These are phyloP conservation scores for Halcyon senegalensis DNA, from an alignment of 2,113 vertebrate genomes.

Conservation along the genomic window DNA sequence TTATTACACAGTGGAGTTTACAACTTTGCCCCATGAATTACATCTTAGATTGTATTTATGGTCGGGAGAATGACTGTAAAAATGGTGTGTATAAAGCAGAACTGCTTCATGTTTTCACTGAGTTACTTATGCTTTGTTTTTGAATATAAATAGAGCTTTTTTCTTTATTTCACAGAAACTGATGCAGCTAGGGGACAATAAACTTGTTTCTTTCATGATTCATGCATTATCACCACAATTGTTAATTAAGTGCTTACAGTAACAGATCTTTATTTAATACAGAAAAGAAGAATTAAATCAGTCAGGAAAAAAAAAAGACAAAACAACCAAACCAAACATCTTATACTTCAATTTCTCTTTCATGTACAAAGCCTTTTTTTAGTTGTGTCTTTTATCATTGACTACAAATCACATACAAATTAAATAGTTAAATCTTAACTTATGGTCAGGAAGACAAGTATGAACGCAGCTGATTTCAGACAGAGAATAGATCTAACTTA, in stretches of 20 bases:
- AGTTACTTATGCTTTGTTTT: background rate
- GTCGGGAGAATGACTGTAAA: background rate
- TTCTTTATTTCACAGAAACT: background rate
- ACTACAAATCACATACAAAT: background rate
- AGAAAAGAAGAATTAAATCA: background rate
- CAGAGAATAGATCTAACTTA: background rate
- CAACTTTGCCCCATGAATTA: background rate
- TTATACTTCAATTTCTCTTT: background rate
- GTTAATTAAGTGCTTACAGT: background rate
- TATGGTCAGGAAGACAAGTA: background rate
- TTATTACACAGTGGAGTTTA: background rate
- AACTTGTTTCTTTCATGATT: background rate
- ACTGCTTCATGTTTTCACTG: background rate
- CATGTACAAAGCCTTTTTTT: background rate
- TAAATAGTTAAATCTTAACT: background rate
- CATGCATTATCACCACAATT: background rate
- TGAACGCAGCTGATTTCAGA: background rate
- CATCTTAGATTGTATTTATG: background rate
- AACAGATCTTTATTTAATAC: background rate
- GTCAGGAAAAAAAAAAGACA: background rate
- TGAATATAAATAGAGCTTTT: background rate
- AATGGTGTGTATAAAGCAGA: background rate
- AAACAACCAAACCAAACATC: rapidly evolving
- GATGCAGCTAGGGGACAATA: background rate
- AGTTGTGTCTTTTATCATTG: background rate